Conservation (phyloP, 2,113 vertebrate genomes). For the Turdus rufiventris region DNA sequence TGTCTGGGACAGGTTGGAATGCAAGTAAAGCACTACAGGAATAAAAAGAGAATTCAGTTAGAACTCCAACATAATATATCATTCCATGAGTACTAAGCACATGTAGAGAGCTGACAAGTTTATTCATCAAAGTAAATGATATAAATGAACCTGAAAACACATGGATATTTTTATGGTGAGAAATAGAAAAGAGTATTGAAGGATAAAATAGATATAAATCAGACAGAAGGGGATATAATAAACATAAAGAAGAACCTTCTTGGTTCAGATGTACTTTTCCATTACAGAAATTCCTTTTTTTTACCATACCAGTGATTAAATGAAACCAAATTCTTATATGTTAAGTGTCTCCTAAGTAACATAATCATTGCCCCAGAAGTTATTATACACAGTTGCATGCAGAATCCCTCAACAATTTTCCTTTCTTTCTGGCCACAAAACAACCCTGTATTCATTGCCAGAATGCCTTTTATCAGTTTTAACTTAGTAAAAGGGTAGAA, state of each 20-base stretch:
- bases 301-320: background rate
- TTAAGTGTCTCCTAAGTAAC: background rate
- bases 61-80: background rate
- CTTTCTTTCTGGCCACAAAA: background rate
- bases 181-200: background rate
- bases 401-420: background rate
- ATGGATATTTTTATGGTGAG: slow-evolving; percentile 3
- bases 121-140: background rate
- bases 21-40: background rate
- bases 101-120: background rate
- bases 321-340: background rate
- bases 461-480: background rate
- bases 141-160: background rate
- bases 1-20: background rate
- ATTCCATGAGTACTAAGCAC: background rate
- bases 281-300: background rate
- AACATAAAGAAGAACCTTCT: background rate
- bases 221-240: background rate
- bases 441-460: background rate
- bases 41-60: background rate
- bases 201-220: background rate
- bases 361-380: background rate
- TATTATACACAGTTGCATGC: background rate
- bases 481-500: background rate
- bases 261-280: background rate